These are phyloP conservation scores for Dromococcyx pavoninus DNA, from an alignment of 2,797 vertebrate species.

Conservation along the genomic window DNA sequence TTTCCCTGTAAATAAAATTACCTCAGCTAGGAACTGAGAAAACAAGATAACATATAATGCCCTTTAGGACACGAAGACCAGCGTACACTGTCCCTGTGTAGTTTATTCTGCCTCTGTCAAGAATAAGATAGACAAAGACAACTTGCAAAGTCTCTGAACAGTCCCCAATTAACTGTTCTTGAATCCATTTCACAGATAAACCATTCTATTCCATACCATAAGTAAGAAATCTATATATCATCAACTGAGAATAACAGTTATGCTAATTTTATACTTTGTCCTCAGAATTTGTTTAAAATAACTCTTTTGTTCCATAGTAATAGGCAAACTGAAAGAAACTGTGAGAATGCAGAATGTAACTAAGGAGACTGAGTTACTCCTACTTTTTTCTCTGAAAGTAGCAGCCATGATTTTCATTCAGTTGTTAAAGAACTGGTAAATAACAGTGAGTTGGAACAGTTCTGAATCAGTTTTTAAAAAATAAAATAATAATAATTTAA, in stretches of 20 bases:
- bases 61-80: background rate
- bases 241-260: background rate
- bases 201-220: background rate
- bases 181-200: background rate
- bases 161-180: background rate
- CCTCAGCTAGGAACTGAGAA: background rate
- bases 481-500: background rate
- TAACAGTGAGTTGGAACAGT: background rate
- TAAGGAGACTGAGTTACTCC: constrained; percentile 57
- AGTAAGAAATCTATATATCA: background rate
- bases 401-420: background rate
- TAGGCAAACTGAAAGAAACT: constrained; percentile 41
- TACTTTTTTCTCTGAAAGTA: background rate
- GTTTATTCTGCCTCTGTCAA: background rate
- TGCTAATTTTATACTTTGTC: constrained; percentile 53
- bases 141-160: background rate
- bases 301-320: constrained; percentile 51
- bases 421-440: background rate
- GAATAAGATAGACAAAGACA: background rate
- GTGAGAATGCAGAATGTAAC: constrained; percentile 55
- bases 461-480: background rate
- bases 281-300: constrained; percentile 54
- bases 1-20: background rate
- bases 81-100: background rate
- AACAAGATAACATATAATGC: background rate